phyloP scores from a whole-genome alignment of 2,888 invertebrate species.

The Leucoma salicis region DNA sequence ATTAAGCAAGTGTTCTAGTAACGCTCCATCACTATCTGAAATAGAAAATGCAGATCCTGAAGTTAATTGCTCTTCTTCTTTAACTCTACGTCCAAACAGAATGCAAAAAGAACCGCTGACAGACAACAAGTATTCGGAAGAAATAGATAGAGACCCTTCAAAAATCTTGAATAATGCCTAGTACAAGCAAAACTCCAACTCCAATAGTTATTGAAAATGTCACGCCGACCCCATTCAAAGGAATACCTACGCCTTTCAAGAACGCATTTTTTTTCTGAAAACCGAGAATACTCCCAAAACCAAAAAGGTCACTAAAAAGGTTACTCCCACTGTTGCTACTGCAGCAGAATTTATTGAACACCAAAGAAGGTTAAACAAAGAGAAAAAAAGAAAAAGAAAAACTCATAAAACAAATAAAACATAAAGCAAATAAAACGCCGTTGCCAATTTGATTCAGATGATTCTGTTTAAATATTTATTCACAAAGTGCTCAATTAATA shows the following conservation, averaged over 20 bases:
- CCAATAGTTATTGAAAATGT: constrained; percentile 8
- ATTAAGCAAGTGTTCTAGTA: constrained; percentile 7
- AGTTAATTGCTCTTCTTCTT: constrained; percentile 7
- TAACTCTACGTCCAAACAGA: constrained; percentile 3
- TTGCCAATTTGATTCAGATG: not conserved
- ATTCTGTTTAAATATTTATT: constrained; percentile 7
- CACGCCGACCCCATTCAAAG: constrained; percentile 8
- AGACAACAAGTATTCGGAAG: not conserved
- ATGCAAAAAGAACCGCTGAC: constrained; percentile 2
- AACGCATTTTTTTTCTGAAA: constrained; percentile 8
- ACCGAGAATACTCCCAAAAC: constrained; percentile 6
- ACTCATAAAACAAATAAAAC: constrained; percentile 4
- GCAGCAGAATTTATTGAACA: constrained; percentile 6
- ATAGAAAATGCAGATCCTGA: constrained; percentile 5
- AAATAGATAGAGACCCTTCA: constrained; percentile 5
- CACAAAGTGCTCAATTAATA: constrained; percentile 2
- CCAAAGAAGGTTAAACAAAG: constrained; percentile 7
- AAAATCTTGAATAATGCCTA: constrained; percentile 6
- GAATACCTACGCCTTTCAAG: constrained; percentile 7
- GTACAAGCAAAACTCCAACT: constrained; percentile 5
- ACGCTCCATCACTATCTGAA: constrained; percentile 5
- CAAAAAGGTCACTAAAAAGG: not conserved
- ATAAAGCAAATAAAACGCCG: constrained; percentile 2
- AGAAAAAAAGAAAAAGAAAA: constrained; percentile 7
- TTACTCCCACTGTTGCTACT: constrained; percentile 2